phyloP scores from a whole-genome alignment of 2,888 invertebrate genomes.

The Lasioglossum oenotherae region DNA sequence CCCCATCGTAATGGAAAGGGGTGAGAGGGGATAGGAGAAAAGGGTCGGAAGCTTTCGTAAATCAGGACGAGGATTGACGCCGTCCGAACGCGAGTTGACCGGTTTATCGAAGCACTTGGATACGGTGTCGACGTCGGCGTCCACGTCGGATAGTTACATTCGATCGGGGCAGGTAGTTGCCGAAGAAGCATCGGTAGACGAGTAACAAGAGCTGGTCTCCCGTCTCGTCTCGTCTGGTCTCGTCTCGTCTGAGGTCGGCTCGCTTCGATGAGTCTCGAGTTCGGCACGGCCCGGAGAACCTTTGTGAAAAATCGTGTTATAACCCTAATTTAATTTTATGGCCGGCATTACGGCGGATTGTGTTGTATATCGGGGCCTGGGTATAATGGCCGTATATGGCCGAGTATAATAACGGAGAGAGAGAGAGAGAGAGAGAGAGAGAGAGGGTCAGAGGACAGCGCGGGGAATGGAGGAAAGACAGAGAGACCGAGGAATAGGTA shows the following conservation, averaged over 20 bases:
- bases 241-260: not conserved
- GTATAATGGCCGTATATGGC: conserved; percentile 75
- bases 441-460: conserved; percentile 29
- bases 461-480: conserved; percentile 50
- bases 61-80: not conserved
- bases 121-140: conserved; percentile 56
- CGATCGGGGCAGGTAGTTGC: conserved; percentile 65
- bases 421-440: conserved; percentile 63
- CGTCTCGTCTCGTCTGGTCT: conserved; percentile 19
- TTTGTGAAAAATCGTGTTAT: conserved; percentile 84
- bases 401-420: conserved; percentile 73
- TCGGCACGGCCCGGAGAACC: conserved; percentile 75
- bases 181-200: conserved; percentile 60
- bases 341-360: conserved; percentile 83
- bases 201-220: conserved; percentile 36
- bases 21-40: not conserved
- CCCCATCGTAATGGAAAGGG: not conserved
- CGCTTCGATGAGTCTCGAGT: conserved; percentile 36
- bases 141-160: conserved; percentile 55
- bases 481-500: conserved; percentile 53
- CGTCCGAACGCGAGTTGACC: not conserved
- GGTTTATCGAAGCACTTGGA: not conserved
- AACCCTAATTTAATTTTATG: conserved; percentile 85
- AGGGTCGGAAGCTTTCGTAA: not conserved
- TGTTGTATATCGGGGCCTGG: conserved; percentile 77